phyloP scores from a whole-genome alignment of 1,140 invertebrate genomes.

The Drosophila lacteicornis region DNA sequence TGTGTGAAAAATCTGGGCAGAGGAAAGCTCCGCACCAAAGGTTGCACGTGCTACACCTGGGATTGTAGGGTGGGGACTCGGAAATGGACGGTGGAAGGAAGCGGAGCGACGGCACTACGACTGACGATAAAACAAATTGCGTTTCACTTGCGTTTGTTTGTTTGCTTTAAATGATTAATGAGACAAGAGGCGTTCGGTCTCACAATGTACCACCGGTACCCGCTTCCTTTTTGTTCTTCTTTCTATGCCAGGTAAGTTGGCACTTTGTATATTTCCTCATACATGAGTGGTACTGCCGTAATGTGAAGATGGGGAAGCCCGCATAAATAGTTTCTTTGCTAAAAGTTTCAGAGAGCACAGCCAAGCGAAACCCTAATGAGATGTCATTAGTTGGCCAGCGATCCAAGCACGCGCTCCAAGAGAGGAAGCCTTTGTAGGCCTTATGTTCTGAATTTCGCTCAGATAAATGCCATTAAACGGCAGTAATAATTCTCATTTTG shows the following conservation, averaged over 20 bases:
- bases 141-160: conserved; percentile 64
- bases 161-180: conserved; percentile 76
- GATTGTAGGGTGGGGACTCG: neutral
- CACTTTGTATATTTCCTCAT: conserved; percentile 51
- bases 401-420: conserved; percentile 10
- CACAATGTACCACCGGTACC: conserved; percentile 6
- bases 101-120: neutral
- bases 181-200: conserved; percentile 43
- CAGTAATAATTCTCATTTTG: neutral
- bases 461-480: conserved; percentile 6
- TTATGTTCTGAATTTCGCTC: neutral
- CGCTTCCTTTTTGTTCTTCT: neutral
- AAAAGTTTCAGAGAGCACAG: conserved; percentile 48
- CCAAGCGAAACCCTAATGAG: conserved; percentile 59
- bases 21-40: conserved; percentile 14
- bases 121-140: conserved; percentile 74
- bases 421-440: neutral
- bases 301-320: conserved; percentile 31
- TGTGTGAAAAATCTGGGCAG: conserved; percentile 58
- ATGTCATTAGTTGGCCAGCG: conserved; percentile 44
- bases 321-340: conserved; percentile 60
- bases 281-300: conserved; percentile 14
- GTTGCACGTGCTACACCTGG: conserved; percentile 39
- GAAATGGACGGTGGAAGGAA: conserved; percentile 8
- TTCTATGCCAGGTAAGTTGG: conserved; percentile 54